Conservation (phyloP, 2,888 invertebrate genomes). For the Agrotis exclamationis region DNA sequence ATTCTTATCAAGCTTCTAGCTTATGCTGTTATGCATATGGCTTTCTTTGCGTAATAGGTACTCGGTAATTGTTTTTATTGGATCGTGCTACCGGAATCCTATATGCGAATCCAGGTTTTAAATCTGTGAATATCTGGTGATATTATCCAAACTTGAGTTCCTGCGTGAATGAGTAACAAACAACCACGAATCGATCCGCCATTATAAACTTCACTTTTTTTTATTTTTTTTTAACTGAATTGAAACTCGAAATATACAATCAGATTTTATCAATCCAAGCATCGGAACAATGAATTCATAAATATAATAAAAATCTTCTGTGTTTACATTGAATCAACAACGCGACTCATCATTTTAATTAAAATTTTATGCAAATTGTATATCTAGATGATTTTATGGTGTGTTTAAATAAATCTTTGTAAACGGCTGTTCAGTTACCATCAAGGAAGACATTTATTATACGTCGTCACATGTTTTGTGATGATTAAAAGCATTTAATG, state of each 20-base stretch:
- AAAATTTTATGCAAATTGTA: conserved; percentile 38
- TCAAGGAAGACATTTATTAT: conserved; percentile 82
- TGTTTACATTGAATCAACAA: conserved; percentile 46
- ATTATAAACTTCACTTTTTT: too few relatives aligned
- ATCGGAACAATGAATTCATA: conserved; percentile 20
- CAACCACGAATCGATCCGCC: too few relatives aligned
- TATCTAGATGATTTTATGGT: conserved; percentile 33
- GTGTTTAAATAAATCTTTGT: conserved; percentile 71
- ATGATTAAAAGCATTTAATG: conserved; percentile 64
- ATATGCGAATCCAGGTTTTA: too few relatives aligned
- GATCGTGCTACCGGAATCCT: too few relatives aligned
- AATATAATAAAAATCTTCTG: conserved; percentile 39
- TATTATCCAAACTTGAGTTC: too few relatives aligned
- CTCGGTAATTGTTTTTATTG: too few relatives aligned
- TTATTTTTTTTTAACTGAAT: too few relatives aligned
- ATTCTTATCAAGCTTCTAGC: neutral
- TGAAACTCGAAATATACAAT: neutral
- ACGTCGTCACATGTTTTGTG: conserved; percentile 69
- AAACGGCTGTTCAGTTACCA: conserved; percentile 69
- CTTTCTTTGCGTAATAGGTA: too few relatives aligned
- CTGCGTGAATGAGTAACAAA: too few relatives aligned
- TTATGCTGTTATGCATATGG: too few relatives aligned
- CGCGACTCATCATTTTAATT: conserved; percentile 40
- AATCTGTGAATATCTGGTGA: too few relatives aligned
- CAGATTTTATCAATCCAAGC: conserved; percentile 6